Conservation (phyloP, 2,888 invertebrate genomes). For the Rambutsinella grinnellia region DNA sequence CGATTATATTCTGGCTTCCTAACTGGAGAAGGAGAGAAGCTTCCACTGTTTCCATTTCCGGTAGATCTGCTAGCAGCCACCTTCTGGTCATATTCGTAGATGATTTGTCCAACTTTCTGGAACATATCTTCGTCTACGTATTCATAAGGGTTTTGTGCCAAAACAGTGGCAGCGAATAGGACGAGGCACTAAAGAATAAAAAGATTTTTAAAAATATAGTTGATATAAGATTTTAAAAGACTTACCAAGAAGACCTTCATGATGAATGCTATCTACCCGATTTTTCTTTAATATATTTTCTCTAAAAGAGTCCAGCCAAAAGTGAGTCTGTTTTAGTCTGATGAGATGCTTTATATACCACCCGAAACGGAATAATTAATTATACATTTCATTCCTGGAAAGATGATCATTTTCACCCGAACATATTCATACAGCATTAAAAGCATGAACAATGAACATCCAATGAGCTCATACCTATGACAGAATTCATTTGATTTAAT, state of each 20-base stretch:
- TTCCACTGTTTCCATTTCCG: not conserved
- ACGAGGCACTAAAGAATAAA: conserved; percentile 11
- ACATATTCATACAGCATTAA: too few species aligned
- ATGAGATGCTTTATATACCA: too few species aligned
- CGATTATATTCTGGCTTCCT: not conserved
- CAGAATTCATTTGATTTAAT: too few species aligned
- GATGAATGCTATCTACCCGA: too few species aligned
- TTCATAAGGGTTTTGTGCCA: conserved; percentile 28
- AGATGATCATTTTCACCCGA: too few species aligned
- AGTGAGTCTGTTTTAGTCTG: too few species aligned
- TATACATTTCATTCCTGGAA: too few species aligned
- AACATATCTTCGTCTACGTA: conserved; percentile 41
- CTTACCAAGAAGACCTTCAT: conserved; percentile 23
- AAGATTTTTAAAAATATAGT: not conserved
- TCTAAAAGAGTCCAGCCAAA: too few species aligned
- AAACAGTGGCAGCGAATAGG: conserved; percentile 16
- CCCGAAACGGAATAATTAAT: too few species aligned
- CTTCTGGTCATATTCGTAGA: conserved; percentile 36
- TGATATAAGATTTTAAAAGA: not conserved
- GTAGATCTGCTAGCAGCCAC: conserved; percentile 9
- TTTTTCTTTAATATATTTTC: too few species aligned
- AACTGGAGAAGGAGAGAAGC: not conserved
- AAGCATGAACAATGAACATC: too few species aligned
- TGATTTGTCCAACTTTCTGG: conserved; percentile 37
- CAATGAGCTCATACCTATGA: too few species aligned